Evolutionary conservation across 2,113 vertebrate genomes (phyloP).

Genomic region (Cephalopterus ornatus): DNA sequence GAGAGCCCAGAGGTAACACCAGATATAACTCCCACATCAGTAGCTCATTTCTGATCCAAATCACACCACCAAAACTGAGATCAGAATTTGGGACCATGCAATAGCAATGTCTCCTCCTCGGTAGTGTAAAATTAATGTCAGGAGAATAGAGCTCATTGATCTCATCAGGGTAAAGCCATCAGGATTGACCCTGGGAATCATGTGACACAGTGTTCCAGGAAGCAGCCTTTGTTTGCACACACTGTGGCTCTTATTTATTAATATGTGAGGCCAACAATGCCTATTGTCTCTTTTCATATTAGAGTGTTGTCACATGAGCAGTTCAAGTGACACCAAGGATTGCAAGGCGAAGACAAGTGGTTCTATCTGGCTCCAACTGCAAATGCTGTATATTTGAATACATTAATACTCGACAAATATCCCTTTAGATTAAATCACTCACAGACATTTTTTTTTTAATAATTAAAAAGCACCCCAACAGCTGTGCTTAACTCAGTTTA

Average conservation of each 20-base stretch:
- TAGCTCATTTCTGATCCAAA: neutral
- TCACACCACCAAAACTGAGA: neutral
- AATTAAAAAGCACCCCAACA: neutral
- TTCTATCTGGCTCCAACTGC: constrained; percentile 3
- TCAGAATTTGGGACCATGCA: neutral
- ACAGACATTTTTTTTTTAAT: neutral
- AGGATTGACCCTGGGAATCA: constrained; percentile 57
- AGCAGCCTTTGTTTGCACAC: constrained; percentile 71
- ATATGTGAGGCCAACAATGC: constrained; percentile 58
- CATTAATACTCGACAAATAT: constrained; percentile 47
- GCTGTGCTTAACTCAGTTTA: neutral
- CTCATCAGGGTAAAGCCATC: neutral
- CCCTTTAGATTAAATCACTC: constrained; percentile 10
- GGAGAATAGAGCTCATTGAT: constrained; percentile 18
- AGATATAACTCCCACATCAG: neutral
- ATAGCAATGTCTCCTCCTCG: neutral
- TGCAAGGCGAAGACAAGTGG: constrained; percentile 57
- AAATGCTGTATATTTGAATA: constrained; percentile 36
- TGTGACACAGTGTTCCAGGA: constrained; percentile 69
- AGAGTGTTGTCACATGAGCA: constrained; percentile 59
- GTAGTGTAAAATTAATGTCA: neutral
- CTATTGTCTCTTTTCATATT: constrained; percentile 58
- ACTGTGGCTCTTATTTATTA: constrained; percentile 67
- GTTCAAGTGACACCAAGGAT: constrained; percentile 61
- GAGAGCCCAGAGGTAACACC: neutral